Evolutionary conservation across 2,113 vertebrate genomes (phyloP), one percentile per base, ranked within the genome.

Genomic region (Ctenodactylus gundi): DNA sequence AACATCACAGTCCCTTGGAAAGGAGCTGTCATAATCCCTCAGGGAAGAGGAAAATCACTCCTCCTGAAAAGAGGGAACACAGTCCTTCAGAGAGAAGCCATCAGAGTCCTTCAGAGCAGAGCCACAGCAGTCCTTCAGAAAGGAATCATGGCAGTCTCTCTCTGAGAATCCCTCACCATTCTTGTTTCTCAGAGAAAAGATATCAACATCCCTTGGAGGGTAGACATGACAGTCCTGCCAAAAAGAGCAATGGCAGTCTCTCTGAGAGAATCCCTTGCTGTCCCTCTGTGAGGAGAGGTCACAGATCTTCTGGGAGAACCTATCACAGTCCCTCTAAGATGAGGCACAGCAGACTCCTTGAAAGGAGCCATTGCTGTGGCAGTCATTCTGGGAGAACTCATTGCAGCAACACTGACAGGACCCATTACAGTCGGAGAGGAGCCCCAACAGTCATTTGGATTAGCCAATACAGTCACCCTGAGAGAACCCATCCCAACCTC

Each of bases 151-250:
- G n/a, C n/a, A n/a, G n/a, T n/a, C n/a, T n/a, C n/a, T n/a, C n/a
- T n/a, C n/a, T n/a, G n/a, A n/a, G n/a, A n/a, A n/a, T n/a, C n/a
- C n/a, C n/a, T n/a, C n/a, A n/a, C n/a, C n/a, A n/a, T n/a, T n/a
- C n/a, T n/a, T n/a, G 57, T 36, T 21, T 7, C 29, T 70, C 70
- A 25, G n/a, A n/a, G n/a, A n/a, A n/a, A n/a, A n/a, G n/a, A 1
- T 34, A 4, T 21, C 41, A 1, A 14, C 78, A 53, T 77, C 7
- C 27, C 10, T 51, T 39, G 3, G 6, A 41, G 27, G 49, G 41
- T 0, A 18, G 27, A 0, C 5, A 0, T 2, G 15, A 0, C 17
- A 83, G 36, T 58, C 29, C 34, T 0, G 31, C 70, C 0, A 13
- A 60, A 14, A 93, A 58, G 15, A 62, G 41, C 6, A 17, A 8